phyloP scores from a whole-genome alignment of 1,140 invertebrate species.

The Bacillus rossius region DNA sequence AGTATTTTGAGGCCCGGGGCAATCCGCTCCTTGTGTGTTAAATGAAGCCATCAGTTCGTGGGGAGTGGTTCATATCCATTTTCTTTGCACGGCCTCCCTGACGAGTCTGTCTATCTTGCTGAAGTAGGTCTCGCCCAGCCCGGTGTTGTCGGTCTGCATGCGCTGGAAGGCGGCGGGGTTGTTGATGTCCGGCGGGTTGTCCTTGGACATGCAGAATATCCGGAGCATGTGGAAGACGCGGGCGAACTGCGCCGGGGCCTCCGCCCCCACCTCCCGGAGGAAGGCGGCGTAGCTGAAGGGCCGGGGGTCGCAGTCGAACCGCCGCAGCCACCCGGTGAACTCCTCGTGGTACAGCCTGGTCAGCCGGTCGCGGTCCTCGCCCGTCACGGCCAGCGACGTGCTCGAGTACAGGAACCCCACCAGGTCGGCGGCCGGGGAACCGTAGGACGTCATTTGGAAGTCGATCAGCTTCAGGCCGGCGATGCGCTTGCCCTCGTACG shows the following conservation, averaged over 20 bases:
- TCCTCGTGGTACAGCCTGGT: neutral
- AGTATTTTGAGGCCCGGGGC: too few relatives aligned
- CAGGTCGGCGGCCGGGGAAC: constrained; percentile 8
- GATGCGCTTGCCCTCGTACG: neutral
- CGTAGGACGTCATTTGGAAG: constrained; percentile 7
- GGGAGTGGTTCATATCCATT: too few relatives aligned
- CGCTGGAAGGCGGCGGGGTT: too few relatives aligned
- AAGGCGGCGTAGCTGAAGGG: neutral
- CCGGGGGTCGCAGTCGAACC: neutral
- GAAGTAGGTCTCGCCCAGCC: too few relatives aligned
- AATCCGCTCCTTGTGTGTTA: too few relatives aligned
- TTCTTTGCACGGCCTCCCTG: too few relatives aligned
- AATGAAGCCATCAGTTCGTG: too few relatives aligned
- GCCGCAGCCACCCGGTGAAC: neutral
- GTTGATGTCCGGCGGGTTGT: too few relatives aligned
- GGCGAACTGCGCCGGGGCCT: neutral
- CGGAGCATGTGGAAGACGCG: neutral
- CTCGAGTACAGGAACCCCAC: constrained; percentile 8
- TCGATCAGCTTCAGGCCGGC: constrained; percentile 9
- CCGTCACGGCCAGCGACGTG: neutral
- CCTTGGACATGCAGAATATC: too few relatives aligned
- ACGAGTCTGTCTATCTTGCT: too few relatives aligned
- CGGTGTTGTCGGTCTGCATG: too few relatives aligned
- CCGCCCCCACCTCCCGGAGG: neutral
- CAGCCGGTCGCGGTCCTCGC: neutral